Conservation (phyloP, 2,113 vertebrate species). For the Nestor notabilis region DNA sequence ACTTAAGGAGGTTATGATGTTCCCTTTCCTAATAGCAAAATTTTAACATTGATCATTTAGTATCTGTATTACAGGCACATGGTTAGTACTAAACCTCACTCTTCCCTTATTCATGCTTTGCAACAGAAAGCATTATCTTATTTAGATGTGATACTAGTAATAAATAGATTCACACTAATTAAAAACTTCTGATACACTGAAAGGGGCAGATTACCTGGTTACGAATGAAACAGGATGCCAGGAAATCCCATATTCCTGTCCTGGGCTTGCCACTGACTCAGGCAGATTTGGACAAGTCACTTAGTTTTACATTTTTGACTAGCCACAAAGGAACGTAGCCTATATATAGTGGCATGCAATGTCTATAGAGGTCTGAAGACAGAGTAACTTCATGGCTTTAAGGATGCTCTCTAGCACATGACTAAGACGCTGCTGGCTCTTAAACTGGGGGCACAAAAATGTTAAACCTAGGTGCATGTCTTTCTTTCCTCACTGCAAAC, state of each 20-base stretch:
- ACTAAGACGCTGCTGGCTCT: background rate
- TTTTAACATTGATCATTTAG: background rate
- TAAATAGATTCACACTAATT: background rate
- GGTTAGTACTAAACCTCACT: background rate
- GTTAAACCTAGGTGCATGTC: background rate
- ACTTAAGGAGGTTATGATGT: background rate
- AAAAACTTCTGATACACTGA: background rate
- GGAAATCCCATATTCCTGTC: background rate
- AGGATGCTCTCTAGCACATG: background rate
- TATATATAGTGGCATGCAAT: rapidly evolving
- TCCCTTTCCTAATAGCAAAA: background rate
- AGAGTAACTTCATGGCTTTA: rapidly evolving
- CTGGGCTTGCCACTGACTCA: background rate
- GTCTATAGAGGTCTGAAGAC: background rate
- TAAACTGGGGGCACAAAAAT: background rate
- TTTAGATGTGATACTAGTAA: background rate
- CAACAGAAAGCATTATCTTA: background rate
- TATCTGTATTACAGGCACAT: background rate
- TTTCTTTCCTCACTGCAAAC: background rate
- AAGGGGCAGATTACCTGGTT: background rate
- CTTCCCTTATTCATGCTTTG: background rate
- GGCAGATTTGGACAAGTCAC: background rate
- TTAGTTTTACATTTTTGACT: background rate
- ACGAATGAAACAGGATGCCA: background rate
- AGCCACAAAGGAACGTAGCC: background rate